Conservation (phyloP, 1,140 invertebrate genomes). For the Wasmannia auropunctata region DNA sequence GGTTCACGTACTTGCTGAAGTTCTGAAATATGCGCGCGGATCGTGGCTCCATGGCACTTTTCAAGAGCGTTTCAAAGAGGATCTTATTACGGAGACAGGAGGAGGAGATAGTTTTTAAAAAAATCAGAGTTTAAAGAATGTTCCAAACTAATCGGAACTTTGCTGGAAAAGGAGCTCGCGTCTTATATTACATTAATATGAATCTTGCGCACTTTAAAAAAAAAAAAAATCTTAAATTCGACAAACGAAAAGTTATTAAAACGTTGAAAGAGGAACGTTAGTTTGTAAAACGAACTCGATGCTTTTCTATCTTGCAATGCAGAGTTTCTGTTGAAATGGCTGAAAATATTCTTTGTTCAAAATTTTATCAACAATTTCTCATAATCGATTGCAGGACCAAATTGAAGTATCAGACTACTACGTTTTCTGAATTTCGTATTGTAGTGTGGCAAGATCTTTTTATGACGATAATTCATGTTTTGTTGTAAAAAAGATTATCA, state of each 20-base stretch:
- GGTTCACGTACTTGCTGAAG: constrained; percentile 11
- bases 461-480: too few relatives aligned
- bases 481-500: neutral
- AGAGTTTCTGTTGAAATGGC: neutral
- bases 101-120: neutral
- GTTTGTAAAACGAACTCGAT: constrained; percentile 49
- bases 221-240: neutral
- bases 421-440: neutral
- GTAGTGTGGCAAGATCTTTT: too few relatives aligned
- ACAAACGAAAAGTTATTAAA: neutral
- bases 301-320: neutral
- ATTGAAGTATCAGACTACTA: neutral
- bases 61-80: neutral
- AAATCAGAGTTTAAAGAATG: constrained; percentile 1
- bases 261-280: too few relatives aligned
- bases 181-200: neutral
- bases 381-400: neutral
- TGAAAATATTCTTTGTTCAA: neutral
- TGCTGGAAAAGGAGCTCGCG: neutral
- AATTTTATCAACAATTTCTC: neutral
- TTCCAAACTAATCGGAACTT: constrained; percentile 14
- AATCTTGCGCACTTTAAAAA: neutral
- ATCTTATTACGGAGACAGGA: constrained; percentile 11
- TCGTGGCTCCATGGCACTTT: neutral
- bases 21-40: constrained; percentile 16